A percentile compares a stretch with the other conserved stretches of the same genome.
Evolutionary conservation across 2,797 vertebrate genomes (phyloP).

Genomic region (Eutrigla gurnardus): DNA sequence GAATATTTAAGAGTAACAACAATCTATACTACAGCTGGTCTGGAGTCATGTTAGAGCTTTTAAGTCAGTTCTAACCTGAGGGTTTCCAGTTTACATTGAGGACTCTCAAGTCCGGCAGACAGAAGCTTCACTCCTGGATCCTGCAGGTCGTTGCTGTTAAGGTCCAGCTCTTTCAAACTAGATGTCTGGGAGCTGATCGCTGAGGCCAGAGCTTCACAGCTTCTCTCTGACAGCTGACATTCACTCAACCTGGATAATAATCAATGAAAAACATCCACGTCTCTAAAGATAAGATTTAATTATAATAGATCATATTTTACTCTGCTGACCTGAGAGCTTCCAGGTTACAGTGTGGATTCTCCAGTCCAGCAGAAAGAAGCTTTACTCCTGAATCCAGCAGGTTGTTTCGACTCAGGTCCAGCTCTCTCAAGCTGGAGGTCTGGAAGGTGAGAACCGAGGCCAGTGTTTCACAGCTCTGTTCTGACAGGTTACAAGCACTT

Average conservation of each 20-base stretch:
- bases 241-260: background rate
- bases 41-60: background rate
- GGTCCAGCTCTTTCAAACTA: conserved; percentile 8
- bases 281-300: background rate
- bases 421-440: background rate
- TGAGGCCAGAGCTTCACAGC: conserved; percentile 15
- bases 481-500: conserved; percentile 9
- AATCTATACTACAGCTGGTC: no score
- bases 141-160: background rate
- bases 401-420: conserved; percentile 7
- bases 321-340: conserved; percentile 9
- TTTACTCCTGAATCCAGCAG: conserved; percentile 3
- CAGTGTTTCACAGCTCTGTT: conserved; percentile 10
- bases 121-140: conserved; percentile 13
- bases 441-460: background rate
- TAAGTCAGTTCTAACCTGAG: conserved; percentile 17
- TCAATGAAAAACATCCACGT: background rate
- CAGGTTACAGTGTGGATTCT: conserved; percentile 7
- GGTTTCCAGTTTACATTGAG: conserved; percentile 7
- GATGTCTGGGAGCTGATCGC: conserved; percentile 5
- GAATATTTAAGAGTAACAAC: no score
- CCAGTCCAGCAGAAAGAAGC: conserved; percentile 2
- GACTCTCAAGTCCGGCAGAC: conserved; percentile 1
- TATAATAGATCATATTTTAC: background rate
- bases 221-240: conserved; percentile 15